Evolutionary conservation across 2,888 invertebrate genomes (phyloP), one percentile per base, ranked within the genome.

Genomic region (Ommatoiulus sabulosus): DNA sequence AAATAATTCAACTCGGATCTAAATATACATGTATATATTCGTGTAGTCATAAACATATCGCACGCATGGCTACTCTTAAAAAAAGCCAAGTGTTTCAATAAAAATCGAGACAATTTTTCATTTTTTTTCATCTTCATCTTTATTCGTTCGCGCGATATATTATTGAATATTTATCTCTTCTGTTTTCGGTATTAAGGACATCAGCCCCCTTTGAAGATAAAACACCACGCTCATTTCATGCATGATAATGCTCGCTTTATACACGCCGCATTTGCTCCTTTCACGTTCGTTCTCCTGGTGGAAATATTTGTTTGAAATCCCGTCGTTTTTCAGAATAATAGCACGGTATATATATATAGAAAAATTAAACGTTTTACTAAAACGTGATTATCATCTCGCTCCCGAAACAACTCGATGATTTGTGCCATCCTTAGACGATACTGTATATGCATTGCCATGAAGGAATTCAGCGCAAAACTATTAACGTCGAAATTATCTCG

Each of bases 191-290:
- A 63, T 63, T 63, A 63, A 63, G n/a, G 57, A 63, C n/a, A 63
- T 63, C 57, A n/a, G 57, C n/a, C 0, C n/a, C 57, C 57, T 63
- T 63, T 35, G 44, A 7, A 84, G 44, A 84, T 84, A 84, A 84
- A n/a, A 12, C 35, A 12, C 43, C 8, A 15, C 4, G 43, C 35
- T 84, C 44, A 84, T 84, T 84, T 35, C 84, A 84, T 84, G 84
- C 84, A 84, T 84, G 84, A 84, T 63, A 63, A 63, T 84, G 84
- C 4, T n/a, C n/a, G 35, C 84, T 84, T 63, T 84, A 35, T 44
- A 84, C n/a, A n/a, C 84, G 84, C 35, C 35, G 44, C 84, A 84
- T 35, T 84, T 84, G 35, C 84, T 84, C 43, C n/a, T 3, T 20
- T 84, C 4, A 35, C 7, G 20, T 35, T 4, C 4, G 44, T 8